A percentile compares a stretch with the other conserved stretches of the same genome.
Conservation (phyloP, 2,113 vertebrate genomes). For the Ictalurus furcatus region DNA sequence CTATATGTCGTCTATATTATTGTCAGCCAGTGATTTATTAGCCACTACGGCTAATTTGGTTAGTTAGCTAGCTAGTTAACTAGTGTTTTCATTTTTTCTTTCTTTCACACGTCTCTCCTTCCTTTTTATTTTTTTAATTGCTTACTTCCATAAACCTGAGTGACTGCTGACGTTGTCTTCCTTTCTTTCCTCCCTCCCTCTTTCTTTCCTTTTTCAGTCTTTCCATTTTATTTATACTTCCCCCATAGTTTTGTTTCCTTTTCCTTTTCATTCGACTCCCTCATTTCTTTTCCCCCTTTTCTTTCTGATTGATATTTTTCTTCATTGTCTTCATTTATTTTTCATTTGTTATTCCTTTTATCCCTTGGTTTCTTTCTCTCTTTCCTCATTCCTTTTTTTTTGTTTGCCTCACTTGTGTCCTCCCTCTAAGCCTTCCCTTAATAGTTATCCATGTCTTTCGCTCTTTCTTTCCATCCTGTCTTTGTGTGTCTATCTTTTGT, state of each 20-base stretch:
- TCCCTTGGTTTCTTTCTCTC: not conserved
- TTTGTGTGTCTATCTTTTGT: not conserved
- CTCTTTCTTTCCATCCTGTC: not conserved
- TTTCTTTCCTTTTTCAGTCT: not conserved
- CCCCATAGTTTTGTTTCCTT: not conserved
- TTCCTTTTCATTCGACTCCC: not conserved
- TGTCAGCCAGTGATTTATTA: not conserved
- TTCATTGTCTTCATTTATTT: not conserved
- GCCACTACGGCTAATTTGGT: not conserved
- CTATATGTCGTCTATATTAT: not conserved
- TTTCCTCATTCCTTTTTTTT: not conserved
- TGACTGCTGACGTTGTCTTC: not conserved
- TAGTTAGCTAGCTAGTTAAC: not conserved
- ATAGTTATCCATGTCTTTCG: not conserved
- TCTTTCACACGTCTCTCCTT: not conserved
- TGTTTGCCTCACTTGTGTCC: not conserved
- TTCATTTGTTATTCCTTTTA: not conserved
- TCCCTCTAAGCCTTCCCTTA: too few species aligned
- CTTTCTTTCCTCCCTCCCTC: not conserved
- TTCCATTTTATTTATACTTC: not conserved
- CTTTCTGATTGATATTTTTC: not conserved
- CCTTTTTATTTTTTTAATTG: not conserved
- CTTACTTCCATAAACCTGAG: not conserved
- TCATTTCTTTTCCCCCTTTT: not conserved
- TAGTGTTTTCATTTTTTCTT: not conserved